These are phyloP conservation scores for Crematogaster levior DNA, from an alignment of 2,888 invertebrate species.

Conservation along the genomic window DNA sequence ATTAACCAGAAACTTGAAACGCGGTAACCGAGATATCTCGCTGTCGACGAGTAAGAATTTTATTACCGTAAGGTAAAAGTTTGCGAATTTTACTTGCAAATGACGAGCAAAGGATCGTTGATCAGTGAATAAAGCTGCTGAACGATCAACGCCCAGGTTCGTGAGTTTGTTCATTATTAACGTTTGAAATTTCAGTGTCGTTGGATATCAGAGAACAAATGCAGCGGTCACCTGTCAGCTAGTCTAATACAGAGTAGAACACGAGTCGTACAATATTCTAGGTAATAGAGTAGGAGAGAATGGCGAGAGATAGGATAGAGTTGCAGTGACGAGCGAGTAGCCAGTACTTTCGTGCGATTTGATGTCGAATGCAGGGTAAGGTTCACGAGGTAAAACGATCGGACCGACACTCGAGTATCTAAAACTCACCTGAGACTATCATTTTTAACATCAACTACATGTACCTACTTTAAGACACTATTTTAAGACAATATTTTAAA, in stretches of 20 bases:
- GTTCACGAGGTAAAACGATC: conserved; percentile 48
- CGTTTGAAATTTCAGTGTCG: neutral
- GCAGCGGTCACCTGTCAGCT: conserved; percentile 53
- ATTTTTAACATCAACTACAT: conserved; percentile 1
- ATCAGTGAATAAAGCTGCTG: neutral
- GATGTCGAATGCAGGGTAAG: conserved; percentile 4
- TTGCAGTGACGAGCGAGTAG: conserved; percentile 59
- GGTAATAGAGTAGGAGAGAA: conserved; percentile 30
- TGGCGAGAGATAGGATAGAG: conserved; percentile 53
- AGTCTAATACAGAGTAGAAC: conserved; percentile 46
- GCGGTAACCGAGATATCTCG: neutral
- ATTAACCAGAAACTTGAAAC: neutral
- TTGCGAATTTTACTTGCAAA: conserved; percentile 11
- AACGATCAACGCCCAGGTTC: neutral
- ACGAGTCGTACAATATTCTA: conserved; percentile 44
- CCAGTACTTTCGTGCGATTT: conserved; percentile 54
- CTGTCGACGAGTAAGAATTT: neutral
- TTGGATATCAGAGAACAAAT: conserved; percentile 22
- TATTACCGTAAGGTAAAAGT: neutral
- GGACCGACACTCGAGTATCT: neutral
- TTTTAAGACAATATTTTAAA: neutral
- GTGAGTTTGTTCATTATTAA: neutral
- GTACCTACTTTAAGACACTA: neutral
- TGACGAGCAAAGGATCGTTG: neutral
- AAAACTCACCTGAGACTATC: neutral